phyloP scores from a whole-genome alignment of 2,797 vertebrate genomes.

The Pangasius krempfi region DNA sequence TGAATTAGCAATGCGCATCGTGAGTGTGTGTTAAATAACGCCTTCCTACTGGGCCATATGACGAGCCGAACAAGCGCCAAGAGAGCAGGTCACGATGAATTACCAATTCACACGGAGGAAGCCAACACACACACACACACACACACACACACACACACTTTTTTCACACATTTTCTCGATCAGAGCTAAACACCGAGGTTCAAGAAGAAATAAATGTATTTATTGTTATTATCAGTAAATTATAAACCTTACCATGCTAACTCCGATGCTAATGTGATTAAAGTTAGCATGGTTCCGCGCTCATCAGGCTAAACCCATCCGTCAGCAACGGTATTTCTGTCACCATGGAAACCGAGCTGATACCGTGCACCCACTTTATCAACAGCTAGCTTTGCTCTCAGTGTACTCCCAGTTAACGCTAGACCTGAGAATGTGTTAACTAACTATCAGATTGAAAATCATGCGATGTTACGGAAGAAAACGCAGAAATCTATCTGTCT shows the following conservation, averaged over 20 bases:
- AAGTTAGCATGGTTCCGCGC: not conserved
- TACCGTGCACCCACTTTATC: too few species aligned
- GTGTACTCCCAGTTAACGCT: not conserved
- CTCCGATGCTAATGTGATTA: not conserved
- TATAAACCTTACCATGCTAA: not conserved
- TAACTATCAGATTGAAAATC: not conserved
- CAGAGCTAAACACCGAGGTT: not conserved
- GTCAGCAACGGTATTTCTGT: not conserved
- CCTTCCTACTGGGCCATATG: conserved; percentile 44
- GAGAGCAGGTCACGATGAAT: conserved; percentile 36
- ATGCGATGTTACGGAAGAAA: too few species aligned
- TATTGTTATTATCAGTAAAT: not conserved
- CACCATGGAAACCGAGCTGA: not conserved
- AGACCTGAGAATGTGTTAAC: not conserved
- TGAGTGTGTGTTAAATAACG: conserved; percentile 29
- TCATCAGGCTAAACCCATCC: not conserved
- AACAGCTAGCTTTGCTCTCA: not conserved
- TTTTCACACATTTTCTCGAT: not conserved
- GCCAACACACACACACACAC: conserved; percentile 2
- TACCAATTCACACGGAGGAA: not conserved
- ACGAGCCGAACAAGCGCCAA: conserved; percentile 15
- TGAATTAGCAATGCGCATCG: conserved; percentile 40
- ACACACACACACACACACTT: not conserved
- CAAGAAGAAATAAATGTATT: not conserved
- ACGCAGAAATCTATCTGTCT: too few species aligned